A percentile compares a stretch with the other conserved stretches of the same genome.
These are phyloP conservation scores for Bradypodion pumilum DNA, from an alignment of 2,797 vertebrate genomes.

Conservation along the genomic window DNA sequence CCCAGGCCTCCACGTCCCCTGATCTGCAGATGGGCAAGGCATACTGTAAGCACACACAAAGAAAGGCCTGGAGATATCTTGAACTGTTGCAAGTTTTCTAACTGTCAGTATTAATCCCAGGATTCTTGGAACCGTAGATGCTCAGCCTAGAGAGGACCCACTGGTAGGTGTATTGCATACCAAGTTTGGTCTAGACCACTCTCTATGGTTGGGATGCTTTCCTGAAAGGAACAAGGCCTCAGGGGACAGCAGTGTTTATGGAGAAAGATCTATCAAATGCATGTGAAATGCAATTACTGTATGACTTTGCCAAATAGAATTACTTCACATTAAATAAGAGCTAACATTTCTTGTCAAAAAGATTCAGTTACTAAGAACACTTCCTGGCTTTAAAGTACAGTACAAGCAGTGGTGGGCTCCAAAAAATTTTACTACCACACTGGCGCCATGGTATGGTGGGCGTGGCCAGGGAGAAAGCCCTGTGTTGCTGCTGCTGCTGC, in stretches of 20 bases:
- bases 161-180: background rate
- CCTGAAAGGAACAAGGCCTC: background rate
- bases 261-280: background rate
- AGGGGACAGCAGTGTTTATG: background rate
- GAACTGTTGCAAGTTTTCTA: background rate
- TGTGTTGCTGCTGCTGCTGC: no score
- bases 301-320: background rate
- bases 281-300: background rate
- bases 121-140: constrained; percentile 33
- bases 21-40: background rate
- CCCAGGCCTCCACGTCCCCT: background rate
- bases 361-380: background rate
- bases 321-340: background rate
- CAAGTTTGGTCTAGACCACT: background rate
- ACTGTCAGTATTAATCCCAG: constrained; percentile 29
- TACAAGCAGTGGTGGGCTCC: no score
- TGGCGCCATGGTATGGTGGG: no score
- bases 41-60: background rate
- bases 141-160: background rate
- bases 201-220: background rate
- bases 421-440: no score
- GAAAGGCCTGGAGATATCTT: background rate
- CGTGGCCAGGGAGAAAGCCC: no score
- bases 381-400: background rate
- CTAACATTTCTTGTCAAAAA: background rate